Evolutionary conservation across 2,113 vertebrate genomes (phyloP), one percentile per base, ranked within the genome.

Genomic region (Nannobrachium achirus): DNA sequence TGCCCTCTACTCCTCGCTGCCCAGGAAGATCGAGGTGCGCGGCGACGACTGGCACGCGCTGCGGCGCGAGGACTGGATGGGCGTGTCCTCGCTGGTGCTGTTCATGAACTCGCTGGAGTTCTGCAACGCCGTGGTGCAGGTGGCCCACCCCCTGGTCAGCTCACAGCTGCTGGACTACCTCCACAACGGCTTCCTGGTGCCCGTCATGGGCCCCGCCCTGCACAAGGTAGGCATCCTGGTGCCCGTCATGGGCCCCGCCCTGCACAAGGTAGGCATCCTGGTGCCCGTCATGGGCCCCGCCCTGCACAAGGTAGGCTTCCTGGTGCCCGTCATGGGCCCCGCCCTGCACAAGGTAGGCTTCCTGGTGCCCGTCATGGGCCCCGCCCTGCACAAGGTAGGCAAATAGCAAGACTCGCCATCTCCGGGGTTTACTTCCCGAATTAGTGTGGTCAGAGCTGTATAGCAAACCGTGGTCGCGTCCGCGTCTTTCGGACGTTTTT

Each of bases 21-120:
- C 97, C 4, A 92, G 96, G 60, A 98, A 98, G 92, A 95, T 99
- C 0, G 97, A 99, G 76, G 96, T 95, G 40, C 94, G 93, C 0
- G 96, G 96, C 0, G 97, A 99, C 0, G 97, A 99, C 84, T 99
- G 97, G 97, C 96, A 99, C 14, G 95, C 94, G 19, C 86, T 99
- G 79, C 93, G 95, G 53, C 89, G 95, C 0, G 96, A 98, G 84
- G 97, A 99, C 91, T 98, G 97, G 97, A 91, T 95, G 0, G 92
- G 94, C 0, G 95, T 98, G 53, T 94, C 97, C 0, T 94, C 97
- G 0, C 92, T 99, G 0, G 95, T 95, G 0, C 92, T 98, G 14
- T 99, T 99, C 86, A 98, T 99, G 96, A 99, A 96, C 90, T 98
- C 96, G 0, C 89, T 98, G 0, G 97, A 99, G 83, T 99, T 99